These are phyloP conservation scores for Corydoras maculifer DNA, from an alignment of 2,113 vertebrate genomes.

Conservation along the genomic window DNA sequence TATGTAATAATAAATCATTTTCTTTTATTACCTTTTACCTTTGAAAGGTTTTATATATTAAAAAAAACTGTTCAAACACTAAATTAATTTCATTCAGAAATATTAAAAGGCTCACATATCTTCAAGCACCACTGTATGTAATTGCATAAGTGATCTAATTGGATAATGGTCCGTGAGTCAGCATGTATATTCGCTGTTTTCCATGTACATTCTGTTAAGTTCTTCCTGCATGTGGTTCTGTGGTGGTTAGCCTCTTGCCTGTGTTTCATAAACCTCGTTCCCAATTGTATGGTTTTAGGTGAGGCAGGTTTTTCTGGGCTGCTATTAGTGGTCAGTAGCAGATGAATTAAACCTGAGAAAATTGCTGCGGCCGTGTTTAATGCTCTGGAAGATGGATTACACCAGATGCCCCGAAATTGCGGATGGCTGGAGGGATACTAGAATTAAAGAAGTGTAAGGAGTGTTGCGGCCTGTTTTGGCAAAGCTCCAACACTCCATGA, in stretches of 20 bases:
- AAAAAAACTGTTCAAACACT: no score
- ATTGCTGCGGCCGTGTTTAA: neutral
- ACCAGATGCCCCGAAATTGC: neutral
- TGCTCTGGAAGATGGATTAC: neutral
- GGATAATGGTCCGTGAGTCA: no score
- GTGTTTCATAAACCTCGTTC: conserved; percentile 7
- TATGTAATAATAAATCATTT: no score
- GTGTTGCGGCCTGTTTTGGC: neutral
- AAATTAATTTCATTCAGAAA: no score
- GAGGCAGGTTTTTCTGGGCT: conserved; percentile 1
- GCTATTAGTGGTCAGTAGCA: conserved; percentile 12
- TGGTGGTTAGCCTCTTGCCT: conserved; percentile 1
- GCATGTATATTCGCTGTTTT: no score
- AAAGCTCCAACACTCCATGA: neutral
- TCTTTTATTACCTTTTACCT: no score
- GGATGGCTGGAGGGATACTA: neutral
- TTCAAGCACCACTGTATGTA: no score
- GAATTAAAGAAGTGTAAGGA: neutral
- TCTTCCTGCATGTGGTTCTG: neutral
- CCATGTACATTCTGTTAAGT: neutral
- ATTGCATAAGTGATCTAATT: no score
- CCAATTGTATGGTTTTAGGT: conserved; percentile 9
- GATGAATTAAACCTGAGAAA: neutral
- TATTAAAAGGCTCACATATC: no score
- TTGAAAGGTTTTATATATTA: no score